These are phyloP conservation scores for Xylota segnis DNA, from an alignment of 2,888 invertebrate genomes.

Conservation along the genomic window DNA sequence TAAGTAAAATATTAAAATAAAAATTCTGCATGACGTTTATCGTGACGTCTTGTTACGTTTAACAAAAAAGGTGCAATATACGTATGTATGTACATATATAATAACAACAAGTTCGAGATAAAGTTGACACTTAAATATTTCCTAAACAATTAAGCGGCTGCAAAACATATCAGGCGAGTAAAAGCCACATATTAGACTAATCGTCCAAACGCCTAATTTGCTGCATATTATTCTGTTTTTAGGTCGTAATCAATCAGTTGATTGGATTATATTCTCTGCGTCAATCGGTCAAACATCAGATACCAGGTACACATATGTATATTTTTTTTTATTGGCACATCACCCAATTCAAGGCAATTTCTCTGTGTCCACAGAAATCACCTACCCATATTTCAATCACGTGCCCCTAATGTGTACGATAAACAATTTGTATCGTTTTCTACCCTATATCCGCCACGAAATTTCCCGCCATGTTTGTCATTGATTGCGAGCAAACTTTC, in stretches of 20 bases:
- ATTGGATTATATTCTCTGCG: background rate
- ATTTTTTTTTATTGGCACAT: background rate
- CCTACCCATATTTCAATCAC: slow-evolving; percentile 43
- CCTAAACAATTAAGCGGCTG: background rate
- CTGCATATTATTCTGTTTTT: background rate
- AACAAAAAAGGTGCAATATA: no score
- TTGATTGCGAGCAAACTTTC: slow-evolving; percentile 65
- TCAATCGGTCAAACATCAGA: slow-evolving; percentile 1
- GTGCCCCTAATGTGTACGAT: slow-evolving; percentile 54
- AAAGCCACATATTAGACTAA: background rate
- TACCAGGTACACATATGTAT: background rate
- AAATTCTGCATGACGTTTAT: no score
- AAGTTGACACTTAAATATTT: no score
- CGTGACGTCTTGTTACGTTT: no score
- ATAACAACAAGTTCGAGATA: no score
- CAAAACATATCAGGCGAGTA: background rate
- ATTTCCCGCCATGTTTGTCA: slow-evolving; percentile 62
- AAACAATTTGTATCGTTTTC: slow-evolving; percentile 70
- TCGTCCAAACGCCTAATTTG: background rate
- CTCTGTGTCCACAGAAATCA: slow-evolving; percentile 6
- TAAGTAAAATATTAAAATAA: no score
- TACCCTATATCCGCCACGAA: slow-evolving; percentile 57
- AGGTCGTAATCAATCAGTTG: background rate
- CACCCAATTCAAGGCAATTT: slow-evolving; percentile 7
- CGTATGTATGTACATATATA: no score